phyloP scores from a whole-genome alignment of 2,797 vertebrate species.

The Protosalanx chinensis region DNA sequence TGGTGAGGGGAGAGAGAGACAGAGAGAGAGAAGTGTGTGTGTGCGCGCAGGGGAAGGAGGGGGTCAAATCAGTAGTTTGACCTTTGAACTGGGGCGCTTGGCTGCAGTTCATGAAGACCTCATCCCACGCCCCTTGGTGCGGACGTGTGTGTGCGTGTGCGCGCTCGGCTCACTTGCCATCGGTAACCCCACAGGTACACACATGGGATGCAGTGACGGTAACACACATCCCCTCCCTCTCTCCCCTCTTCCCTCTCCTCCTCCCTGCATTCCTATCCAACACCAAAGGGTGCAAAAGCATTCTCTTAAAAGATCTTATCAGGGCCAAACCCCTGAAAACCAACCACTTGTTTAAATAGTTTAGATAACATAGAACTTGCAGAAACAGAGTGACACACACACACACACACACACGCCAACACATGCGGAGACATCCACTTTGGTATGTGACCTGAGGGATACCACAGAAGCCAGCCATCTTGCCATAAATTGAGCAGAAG shows the following conservation, averaged over 20 bases:
- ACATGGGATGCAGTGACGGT: neutral
- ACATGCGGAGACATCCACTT: conserved; percentile 56
- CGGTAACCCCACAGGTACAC: neutral
- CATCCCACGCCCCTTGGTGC: conserved; percentile 39
- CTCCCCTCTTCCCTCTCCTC: neutral
- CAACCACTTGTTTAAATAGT: conserved; percentile 46
- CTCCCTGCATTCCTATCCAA: conserved; percentile 46
- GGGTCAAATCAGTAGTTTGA: conserved; percentile 48
- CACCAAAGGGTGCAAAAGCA: conserved; percentile 34
- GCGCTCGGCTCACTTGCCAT: neutral
- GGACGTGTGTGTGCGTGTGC: conserved; percentile 15
- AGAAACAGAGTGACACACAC: conserved; percentile 23
- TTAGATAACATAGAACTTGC: conserved; percentile 49
- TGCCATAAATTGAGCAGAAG: conserved; percentile 72
- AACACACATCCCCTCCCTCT: conserved; percentile 8
- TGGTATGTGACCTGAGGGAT: conserved; percentile 64
- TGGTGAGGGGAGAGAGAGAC: neutral
- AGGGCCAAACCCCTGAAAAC: conserved; percentile 32
- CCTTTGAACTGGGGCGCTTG: conserved; percentile 51
- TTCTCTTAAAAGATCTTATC: conserved; percentile 46
- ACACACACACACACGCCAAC: conserved; percentile 20
- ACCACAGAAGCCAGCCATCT: conserved; percentile 71
- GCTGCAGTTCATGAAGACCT: conserved; percentile 60
- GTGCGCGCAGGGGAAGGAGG: neutral
- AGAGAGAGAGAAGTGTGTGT: conserved; percentile 4